These are phyloP conservation scores for Apodemia mormo DNA, from an alignment of 2,888 invertebrate genomes.

Conservation along the genomic window DNA sequence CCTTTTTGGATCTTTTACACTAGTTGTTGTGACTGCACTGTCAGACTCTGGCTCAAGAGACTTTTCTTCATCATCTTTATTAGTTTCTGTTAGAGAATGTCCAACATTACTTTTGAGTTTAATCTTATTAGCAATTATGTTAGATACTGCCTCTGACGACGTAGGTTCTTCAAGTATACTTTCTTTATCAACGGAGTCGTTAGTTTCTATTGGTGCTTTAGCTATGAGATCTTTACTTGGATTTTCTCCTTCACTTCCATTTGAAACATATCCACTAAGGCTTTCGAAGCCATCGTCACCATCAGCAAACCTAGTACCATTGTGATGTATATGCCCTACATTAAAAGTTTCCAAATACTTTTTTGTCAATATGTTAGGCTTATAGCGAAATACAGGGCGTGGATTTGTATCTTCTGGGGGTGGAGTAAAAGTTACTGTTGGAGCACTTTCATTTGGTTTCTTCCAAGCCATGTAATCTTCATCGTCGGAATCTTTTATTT, in stretches of 20 bases:
- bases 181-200: conserved; percentile 20
- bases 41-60: conserved; percentile 64
- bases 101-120: neutral
- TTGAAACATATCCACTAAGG: conserved; percentile 90
- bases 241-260: conserved; percentile 80
- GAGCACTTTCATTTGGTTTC: conserved; percentile 62
- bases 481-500: conserved; percentile 74
- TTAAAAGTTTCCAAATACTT: conserved; percentile 73
- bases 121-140: conserved; percentile 19
- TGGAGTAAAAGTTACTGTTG: conserved; percentile 73
- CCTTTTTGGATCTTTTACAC: conserved; percentile 57
- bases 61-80: conserved; percentile 62
- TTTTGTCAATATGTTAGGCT: conserved; percentile 66
- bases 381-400: conserved; percentile 57
- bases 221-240: conserved; percentile 43
- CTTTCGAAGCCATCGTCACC: conserved; percentile 94
- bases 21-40: conserved; percentile 55
- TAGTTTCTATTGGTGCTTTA: conserved; percentile 22
- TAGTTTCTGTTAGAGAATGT: conserved; percentile 24
- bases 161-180: conserved; percentile 23
- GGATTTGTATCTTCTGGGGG: conserved; percentile 62
- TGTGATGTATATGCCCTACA: conserved; percentile 53
- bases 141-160: conserved; percentile 25
- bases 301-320: conserved; percentile 62
- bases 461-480: conserved; percentile 78